These are phyloP conservation scores for Drosophila trapezifrons DNA, from an alignment of 1,140 invertebrate genomes.

Conservation along the genomic window DNA sequence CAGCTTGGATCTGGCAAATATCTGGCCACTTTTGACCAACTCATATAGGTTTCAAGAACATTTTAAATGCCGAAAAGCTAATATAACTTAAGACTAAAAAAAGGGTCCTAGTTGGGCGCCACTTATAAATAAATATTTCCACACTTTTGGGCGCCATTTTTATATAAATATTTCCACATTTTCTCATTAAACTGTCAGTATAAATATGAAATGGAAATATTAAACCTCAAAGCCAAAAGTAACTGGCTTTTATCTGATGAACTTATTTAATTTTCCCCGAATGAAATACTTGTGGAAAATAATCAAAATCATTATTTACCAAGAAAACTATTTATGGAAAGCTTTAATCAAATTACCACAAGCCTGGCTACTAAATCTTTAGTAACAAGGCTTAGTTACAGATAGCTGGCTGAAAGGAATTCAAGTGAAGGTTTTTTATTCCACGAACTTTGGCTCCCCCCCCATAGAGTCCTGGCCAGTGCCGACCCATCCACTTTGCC, in stretches of 20 bases:
- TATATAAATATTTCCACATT: too few relatives aligned
- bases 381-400: neutral
- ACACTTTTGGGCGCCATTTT: neutral
- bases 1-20: conserved; percentile 4
- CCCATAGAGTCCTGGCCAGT: conserved; percentile 7
- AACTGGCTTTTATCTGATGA: too few relatives aligned
- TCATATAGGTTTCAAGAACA: neutral
- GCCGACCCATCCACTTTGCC: neutral
- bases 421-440: neutral
- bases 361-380: too few relatives aligned
- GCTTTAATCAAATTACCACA: too few relatives aligned
- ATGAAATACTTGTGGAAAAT: too few relatives aligned
- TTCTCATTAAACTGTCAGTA: too few relatives aligned
- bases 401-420: neutral
- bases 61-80: neutral
- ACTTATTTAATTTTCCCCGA: too few relatives aligned
- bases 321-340: too few relatives aligned
- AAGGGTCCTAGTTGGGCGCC: too few relatives aligned
- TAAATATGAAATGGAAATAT: neutral
- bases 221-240: neutral
- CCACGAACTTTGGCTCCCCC: neutral
- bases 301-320: too few relatives aligned
- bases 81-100: neutral
- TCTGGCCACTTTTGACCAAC: conserved; percentile 1
- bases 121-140: too few relatives aligned